These are phyloP conservation scores for Phortica okadai DNA, from an alignment of 2,888 invertebrate species.

Conservation along the genomic window DNA sequence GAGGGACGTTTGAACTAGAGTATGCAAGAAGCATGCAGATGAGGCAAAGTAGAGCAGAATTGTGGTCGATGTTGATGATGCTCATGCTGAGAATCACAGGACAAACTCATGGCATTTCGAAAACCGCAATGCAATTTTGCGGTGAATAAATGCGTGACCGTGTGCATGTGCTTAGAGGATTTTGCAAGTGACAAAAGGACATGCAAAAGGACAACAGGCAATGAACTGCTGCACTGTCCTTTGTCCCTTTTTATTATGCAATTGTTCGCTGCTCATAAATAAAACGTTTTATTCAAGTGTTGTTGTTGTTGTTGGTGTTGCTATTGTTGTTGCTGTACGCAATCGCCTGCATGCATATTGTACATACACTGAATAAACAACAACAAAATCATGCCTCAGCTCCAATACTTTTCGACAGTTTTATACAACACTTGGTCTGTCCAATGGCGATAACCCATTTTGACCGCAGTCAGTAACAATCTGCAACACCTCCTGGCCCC, in stretches of 20 bases:
- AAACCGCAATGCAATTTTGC: conserved; percentile 2
- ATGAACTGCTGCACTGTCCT: neutral
- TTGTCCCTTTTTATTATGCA: neutral
- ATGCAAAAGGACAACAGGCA: neutral
- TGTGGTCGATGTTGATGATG: neutral
- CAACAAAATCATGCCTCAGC: neutral
- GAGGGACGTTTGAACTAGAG: too few species aligned
- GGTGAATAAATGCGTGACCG: neutral
- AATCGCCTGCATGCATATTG: conserved; percentile 49
- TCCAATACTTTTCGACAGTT: neutral
- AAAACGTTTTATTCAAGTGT: conserved; percentile 43
- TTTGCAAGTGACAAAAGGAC: conserved; percentile 1
- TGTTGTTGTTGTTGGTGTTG: neutral
- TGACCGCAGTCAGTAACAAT: too few species aligned
- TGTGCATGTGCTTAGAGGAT: neutral
- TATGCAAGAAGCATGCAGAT: too few species aligned
- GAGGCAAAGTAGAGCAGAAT: too few species aligned
- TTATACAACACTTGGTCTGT: too few species aligned
- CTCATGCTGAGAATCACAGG: neutral
- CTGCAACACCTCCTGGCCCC: too few species aligned
- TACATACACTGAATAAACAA: neutral
- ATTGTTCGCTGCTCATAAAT: conserved; percentile 20
- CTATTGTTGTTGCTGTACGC: conserved; percentile 41
- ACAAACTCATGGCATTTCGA: neutral
- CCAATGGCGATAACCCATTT: too few species aligned